Conservation (phyloP, 2,888 invertebrate genomes). For the Octonoba sinensis region DNA sequence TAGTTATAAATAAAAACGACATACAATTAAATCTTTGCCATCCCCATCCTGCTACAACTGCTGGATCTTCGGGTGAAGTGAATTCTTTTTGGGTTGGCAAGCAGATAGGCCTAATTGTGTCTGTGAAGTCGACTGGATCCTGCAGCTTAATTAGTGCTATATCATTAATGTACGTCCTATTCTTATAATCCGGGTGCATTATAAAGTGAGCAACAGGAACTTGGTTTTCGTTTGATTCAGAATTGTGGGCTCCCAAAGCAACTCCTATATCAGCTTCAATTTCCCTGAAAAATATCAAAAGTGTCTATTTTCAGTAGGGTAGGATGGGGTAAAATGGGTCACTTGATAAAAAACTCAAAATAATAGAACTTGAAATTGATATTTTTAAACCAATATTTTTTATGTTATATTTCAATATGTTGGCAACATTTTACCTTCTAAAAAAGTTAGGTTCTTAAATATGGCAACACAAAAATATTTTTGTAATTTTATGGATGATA, state of each 20-base stretch:
- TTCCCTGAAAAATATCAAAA: slow-evolving; percentile 20
- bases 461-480: too few relatives aligned
- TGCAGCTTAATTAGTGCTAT: slow-evolving; percentile 51
- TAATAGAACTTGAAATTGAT: too few relatives aligned
- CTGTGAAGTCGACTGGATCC: slow-evolving; percentile 13
- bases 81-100: slow-evolving; percentile 27
- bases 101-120: slow-evolving; percentile 26
- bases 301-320: neutral
- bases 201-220: slow-evolving; percentile 27
- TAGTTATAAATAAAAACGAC: neutral
- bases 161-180: slow-evolving; percentile 38
- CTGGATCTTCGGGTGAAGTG: slow-evolving; percentile 2
- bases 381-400: too few relatives aligned
- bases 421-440: too few relatives aligned
- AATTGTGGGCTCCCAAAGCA: slow-evolving; percentile 38
- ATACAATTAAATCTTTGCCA: neutral
- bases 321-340: neutral
- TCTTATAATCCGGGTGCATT: slow-evolving; percentile 36
- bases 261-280: slow-evolving; percentile 9
- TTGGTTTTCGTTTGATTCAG: neutral
- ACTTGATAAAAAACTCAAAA: too few relatives aligned
- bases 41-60: slow-evolving; percentile 52
- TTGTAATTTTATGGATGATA: too few relatives aligned
- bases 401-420: too few relatives aligned
- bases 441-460: too few relatives aligned